Evolutionary conservation across 2,797 vertebrate species (phyloP), one percentile per base, ranked within the genome.

Genomic region (Podarcis lilfordi): DNA sequence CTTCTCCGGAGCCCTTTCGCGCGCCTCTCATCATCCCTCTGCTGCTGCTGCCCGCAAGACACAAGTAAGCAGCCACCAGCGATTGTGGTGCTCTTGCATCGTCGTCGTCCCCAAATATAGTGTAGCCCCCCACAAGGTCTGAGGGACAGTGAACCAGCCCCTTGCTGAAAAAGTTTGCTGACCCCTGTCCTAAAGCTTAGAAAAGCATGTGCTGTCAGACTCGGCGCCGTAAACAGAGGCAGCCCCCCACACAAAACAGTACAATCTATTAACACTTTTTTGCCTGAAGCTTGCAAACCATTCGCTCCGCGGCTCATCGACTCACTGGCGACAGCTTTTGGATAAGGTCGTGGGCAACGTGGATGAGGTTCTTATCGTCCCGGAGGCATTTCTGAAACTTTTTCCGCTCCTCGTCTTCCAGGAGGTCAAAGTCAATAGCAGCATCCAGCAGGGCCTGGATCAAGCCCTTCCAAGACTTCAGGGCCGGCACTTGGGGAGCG

Each of bases 321-420:
- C 98, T 98, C 97, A 99, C 98, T 85, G 98, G 98, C 80, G 98
- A 99, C 81, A 99, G 98, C 96, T 99, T 99, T 97, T 99, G 98
- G 95, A 99, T 99, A 87, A 99, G 98, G 96, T 99, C 98, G 35
- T 99, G 98, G 91, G 98, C 98, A 82, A 99, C 98, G 4, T 99
- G 98, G 87, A 99, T 97, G 92, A 99, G 96, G 96, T 99, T 99
- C 97, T 99, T 99, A 95, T 99, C 98, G 90, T 99, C 98, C 3
- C 98, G 97, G 91, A 99, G 98, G 96, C 98, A 98, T 82, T 98
- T 99, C 94, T 99, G 98, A 93, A 99, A 99, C n/a, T 97, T 97
- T 32, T 96, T 97, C 92, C 98, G 98, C 92, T 99, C 98, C 89
- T 99, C 98, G 66, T 99, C 98, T 95, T 99, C 98, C 4, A 99